phyloP scores from a whole-genome alignment of 2,888 invertebrate genomes.

The Ptychoptera albimana region DNA sequence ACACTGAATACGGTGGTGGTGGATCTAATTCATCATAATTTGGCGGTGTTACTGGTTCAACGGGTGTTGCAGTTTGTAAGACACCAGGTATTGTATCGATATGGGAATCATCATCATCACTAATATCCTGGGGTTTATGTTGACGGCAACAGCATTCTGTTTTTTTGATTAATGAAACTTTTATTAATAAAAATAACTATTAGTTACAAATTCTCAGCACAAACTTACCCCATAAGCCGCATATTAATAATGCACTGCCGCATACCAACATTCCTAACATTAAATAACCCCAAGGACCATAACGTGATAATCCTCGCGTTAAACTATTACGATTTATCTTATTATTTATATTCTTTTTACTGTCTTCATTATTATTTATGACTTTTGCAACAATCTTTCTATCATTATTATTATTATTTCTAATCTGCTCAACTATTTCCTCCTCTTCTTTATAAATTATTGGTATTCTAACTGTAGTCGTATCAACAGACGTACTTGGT shows the following conservation, averaged over 20 bases:
- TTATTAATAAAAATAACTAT: constrained; percentile 11
- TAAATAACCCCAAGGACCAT: constrained; percentile 58
- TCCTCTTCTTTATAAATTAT: constrained; percentile 2
- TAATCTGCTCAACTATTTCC: too few relatives aligned
- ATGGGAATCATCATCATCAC: constrained; percentile 5
- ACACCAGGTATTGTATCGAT: constrained; percentile 10
- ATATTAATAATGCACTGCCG: constrained; percentile 51
- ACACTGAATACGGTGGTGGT: constrained; percentile 46
- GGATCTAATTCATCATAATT: constrained; percentile 47
- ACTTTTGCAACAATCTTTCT: background rate
- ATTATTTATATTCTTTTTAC: constrained; percentile 10
- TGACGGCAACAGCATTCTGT: constrained; percentile 29
- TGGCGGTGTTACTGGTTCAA: constrained; percentile 33
- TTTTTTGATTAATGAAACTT: background rate
- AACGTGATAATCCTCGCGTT: constrained; percentile 45
- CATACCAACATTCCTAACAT: constrained; percentile 55
- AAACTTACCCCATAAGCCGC: constrained; percentile 53
- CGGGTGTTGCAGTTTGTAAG: constrained; percentile 22
- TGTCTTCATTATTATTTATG: background rate
- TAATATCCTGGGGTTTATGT: constrained; percentile 22
- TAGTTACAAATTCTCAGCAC: too few relatives aligned
- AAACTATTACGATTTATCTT: constrained; percentile 27
- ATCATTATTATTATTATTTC: background rate
- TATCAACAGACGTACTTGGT: constrained; percentile 19
- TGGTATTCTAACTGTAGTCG: constrained; percentile 6